Percentiles rank a stretch among this genome's conserved stretches.
Conservation (phyloP, 30 jellyfish, hydroid and myxozoan species). For the Phacellophora camtschatica region DNA sequence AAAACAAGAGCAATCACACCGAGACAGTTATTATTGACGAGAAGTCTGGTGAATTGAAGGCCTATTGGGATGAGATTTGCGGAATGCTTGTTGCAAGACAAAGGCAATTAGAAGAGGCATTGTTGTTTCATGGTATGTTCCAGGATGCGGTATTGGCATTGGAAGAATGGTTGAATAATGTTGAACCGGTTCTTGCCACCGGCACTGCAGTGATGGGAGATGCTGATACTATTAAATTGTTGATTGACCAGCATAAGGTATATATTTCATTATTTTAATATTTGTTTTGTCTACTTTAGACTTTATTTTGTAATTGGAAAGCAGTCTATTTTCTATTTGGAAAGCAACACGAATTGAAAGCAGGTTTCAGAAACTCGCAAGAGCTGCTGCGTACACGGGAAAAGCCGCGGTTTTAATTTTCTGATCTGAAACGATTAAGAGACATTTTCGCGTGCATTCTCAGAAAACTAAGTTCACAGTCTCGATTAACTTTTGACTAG, state of each 20-base stretch:
- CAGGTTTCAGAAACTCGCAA: too few relatives aligned
- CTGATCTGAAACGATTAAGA: too few relatives aligned
- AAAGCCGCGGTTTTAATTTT: too few relatives aligned
- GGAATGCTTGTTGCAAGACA: slow-evolving; percentile 80
- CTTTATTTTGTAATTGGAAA: too few relatives aligned
- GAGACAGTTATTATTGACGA: slow-evolving; percentile 82
- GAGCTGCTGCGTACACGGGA: too few relatives aligned
- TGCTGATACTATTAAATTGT: slow-evolving; percentile 86
- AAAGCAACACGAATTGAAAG: too few relatives aligned
- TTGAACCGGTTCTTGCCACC: slow-evolving; percentile 79
- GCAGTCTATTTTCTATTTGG: too few relatives aligned
- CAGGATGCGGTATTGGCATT: slow-evolving; percentile 96
- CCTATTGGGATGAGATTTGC: slow-evolving; percentile 91
- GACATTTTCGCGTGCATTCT: too few relatives aligned
- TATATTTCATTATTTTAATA: background rate
- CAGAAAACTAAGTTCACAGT: too few relatives aligned
- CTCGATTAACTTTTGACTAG: too few relatives aligned
- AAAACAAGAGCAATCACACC: slow-evolving; percentile 72
- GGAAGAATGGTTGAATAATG: slow-evolving; percentile 81
- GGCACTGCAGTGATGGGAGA: slow-evolving; percentile 99
- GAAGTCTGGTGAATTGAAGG: slow-evolving; percentile 43
- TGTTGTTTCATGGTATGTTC: slow-evolving; percentile 96
- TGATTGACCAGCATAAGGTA: slow-evolving; percentile 88
- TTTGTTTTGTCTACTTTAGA: background rate
- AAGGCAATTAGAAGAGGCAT: slow-evolving; percentile 93